phyloP scores from a whole-genome alignment of 2,113 vertebrate species.

The Nothocercus nigrocapillus region DNA sequence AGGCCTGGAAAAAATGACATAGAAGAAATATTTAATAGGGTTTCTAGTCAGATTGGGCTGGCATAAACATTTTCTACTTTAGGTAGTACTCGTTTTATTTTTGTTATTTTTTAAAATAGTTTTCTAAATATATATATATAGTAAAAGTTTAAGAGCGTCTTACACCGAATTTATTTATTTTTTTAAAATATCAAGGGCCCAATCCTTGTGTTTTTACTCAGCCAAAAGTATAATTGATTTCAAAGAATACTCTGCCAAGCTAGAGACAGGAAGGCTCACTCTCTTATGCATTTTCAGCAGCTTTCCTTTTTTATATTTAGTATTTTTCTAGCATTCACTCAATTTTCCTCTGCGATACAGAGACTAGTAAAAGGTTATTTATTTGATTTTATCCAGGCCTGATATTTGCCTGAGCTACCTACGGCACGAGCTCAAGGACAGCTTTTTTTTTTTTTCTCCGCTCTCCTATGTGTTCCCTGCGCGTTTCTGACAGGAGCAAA shows the following conservation, averaged over 20 bases:
- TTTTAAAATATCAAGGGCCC: neutral
- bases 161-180: neutral
- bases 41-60: neutral
- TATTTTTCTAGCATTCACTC: neutral
- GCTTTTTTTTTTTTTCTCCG: too few species aligned
- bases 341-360: neutral
- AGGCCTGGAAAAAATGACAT: constrained; percentile 85
- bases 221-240: neutral
- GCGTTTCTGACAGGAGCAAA: neutral
- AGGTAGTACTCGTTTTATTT: neutral
- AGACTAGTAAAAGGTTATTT: too few species aligned
- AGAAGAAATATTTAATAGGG: constrained; percentile 14
- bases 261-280: neutral
- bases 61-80: neutral
- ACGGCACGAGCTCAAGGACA: neutral
- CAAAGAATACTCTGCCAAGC: neutral
- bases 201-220: neutral
- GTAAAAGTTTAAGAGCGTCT: neutral
- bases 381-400: neutral
- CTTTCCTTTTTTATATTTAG: neutral
- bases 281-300: neutral
- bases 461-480: neutral
- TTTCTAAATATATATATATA: neutral
- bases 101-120: neutral
- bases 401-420: neutral